These are phyloP conservation scores for Agrochola lychnidis DNA, from an alignment of 2,888 invertebrate species.

Conservation along the genomic window DNA sequence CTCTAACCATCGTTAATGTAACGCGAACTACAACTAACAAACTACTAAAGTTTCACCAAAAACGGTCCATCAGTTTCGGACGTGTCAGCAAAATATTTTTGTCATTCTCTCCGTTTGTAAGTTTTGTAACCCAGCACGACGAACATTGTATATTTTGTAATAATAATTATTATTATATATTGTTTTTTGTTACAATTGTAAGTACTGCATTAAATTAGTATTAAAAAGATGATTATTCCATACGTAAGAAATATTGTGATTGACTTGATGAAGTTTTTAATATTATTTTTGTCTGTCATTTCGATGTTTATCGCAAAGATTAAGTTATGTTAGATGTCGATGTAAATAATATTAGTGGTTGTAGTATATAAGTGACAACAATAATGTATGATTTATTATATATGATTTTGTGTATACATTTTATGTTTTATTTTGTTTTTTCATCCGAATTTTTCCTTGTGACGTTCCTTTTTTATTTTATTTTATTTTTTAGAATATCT, in stretches of 20 bases:
- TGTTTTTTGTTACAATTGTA: constrained; percentile 67
- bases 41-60: constrained; percentile 61
- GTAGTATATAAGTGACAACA: constrained; percentile 66
- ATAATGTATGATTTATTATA: constrained; percentile 71
- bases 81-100: constrained; percentile 60
- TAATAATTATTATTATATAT: constrained; percentile 72
- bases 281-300: constrained; percentile 58
- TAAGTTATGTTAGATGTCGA: constrained; percentile 65
- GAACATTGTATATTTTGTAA: constrained; percentile 84
- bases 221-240: constrained; percentile 77
- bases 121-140: constrained; percentile 52
- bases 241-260: constrained; percentile 78
- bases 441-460: constrained; percentile 12
- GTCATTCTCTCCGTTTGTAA: constrained; percentile 60
- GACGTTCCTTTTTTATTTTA: not conserved
- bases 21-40: constrained; percentile 41
- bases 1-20: constrained; percentile 53
- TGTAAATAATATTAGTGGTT: constrained; percentile 67
- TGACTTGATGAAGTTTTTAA: constrained; percentile 57
- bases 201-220: constrained; percentile 75
- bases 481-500: not conserved
- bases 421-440: constrained; percentile 66
- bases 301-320: constrained; percentile 65
- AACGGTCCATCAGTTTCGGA: constrained; percentile 65
- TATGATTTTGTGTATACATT: constrained; percentile 72